phyloP scores from a whole-genome alignment of 2,797 vertebrate species.

The Prunella strophiata region DNA sequence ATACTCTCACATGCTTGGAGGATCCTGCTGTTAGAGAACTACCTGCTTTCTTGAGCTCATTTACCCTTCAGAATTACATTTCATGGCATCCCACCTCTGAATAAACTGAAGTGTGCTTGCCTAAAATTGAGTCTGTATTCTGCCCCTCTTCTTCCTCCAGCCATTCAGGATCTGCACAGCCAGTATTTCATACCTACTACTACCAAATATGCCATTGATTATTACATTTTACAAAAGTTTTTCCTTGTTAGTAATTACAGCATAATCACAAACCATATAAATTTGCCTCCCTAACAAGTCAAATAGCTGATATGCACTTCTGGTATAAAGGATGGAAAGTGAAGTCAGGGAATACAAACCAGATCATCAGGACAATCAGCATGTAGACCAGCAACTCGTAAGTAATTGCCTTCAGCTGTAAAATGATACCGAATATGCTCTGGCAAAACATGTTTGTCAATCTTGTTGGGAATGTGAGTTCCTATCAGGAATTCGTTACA shows the following conservation, averaged over 20 bases:
- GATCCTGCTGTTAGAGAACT: background rate
- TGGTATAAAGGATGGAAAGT: background rate
- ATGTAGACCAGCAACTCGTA: constrained; percentile 86
- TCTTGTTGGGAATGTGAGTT: constrained; percentile 88
- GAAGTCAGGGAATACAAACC: constrained; percentile 72
- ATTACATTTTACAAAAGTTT: background rate
- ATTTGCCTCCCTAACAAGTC: background rate
- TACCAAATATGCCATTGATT: background rate
- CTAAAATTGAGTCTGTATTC: background rate
- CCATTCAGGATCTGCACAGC: background rate
- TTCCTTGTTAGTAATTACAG: background rate
- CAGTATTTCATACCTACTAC: background rate
- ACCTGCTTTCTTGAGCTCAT: background rate
- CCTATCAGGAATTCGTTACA: constrained; percentile 89
- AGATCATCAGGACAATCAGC: constrained; percentile 89
- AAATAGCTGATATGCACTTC: background rate
- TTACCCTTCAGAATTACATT: background rate
- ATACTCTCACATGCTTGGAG: background rate
- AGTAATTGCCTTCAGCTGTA: constrained; percentile 82
- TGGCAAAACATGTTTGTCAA: constrained; percentile 86
- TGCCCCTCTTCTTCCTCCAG: background rate
- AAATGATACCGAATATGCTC: constrained; percentile 87
- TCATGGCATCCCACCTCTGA: background rate
- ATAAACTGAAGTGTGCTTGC: background rate
- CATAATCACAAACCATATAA: background rate